A percentile compares a stretch with the other conserved stretches of the same genome.
phyloP scores from a whole-genome alignment of 2,113 vertebrate genomes.

The Lophius piscatorius region DNA sequence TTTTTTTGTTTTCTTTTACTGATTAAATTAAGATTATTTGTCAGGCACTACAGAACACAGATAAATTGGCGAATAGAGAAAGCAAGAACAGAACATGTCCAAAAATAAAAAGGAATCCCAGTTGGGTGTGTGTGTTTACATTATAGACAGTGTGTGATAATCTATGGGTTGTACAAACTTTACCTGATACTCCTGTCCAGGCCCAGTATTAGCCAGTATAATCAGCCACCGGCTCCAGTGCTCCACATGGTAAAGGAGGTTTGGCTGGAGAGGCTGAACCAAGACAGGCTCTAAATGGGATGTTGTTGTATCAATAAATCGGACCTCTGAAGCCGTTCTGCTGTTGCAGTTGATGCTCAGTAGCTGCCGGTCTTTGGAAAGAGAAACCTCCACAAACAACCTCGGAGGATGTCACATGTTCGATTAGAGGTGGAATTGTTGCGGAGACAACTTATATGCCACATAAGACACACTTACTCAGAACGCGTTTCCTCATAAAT shows the following conservation, averaged over 20 bases:
- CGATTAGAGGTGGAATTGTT: background rate
- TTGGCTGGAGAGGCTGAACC: slow-evolving; percentile 84
- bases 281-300: slow-evolving; percentile 81
- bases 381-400: slow-evolving; percentile 90
- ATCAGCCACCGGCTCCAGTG: slow-evolving; percentile 85
- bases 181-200: slow-evolving; percentile 88
- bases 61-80: no score
- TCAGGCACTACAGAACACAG: no score
- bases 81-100: no score
- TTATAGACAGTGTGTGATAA: background rate
- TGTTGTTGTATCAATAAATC: slow-evolving; percentile 81
- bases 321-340: slow-evolving; percentile 91
- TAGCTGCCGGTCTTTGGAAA: slow-evolving; percentile 85
- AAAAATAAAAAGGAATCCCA: no score
- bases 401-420: slow-evolving; percentile 3
- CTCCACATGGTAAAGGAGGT: slow-evolving; percentile 89
- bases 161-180: background rate
- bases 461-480: slow-evolving; percentile 81
- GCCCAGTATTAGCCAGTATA: slow-evolving; percentile 89
- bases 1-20: no score
- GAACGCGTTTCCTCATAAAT: slow-evolving; percentile 89
- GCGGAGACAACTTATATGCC: background rate
- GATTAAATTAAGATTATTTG: no score
- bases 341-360: slow-evolving; percentile 93
- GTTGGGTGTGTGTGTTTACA: background rate